Base-by-base conservation (phyloP, 2,888 invertebrate genomes). In the Physocephala rufipes region DNA sequence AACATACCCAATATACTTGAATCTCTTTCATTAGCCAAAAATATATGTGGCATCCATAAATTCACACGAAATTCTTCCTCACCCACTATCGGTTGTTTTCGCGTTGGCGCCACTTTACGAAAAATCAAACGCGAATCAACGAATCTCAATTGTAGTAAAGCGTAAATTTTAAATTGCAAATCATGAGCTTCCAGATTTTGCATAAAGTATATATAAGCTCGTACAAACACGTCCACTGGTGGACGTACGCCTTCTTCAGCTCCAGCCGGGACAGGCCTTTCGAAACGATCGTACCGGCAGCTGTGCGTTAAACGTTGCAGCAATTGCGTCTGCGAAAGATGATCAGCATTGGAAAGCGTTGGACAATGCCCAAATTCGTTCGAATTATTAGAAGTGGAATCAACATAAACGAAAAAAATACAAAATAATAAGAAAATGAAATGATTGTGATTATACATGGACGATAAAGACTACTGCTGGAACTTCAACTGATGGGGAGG, bases 11-110 rank as follows among this genome's bases (percentile, higher is more conserved):
- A 91, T 45, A 94, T 89, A 66, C 91, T 90, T 0, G 93, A 93
- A 55, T 84, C 89, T 71, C 90, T 90, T 83, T 95, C 95, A 81
- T 95, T 95, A 43, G 92, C 91, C 80, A 95, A 90, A 79, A 93
- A 93, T 19, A 95, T 88, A 79, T 94, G 93, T 0, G 95, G 95
- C 12, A 92, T 91, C 95, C 95, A 95, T 66, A 95, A 90, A 66
- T 90, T 87, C 74, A 92, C 90, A 65, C 92, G 88, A 24, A 93
- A 82, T 43, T 90, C 89, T 75, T 89, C 90, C 80, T 93, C 93
- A 2, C 93, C 94, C 30, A 92, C 89, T 74, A 93, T 90, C 68
- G 90, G 89, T 62, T 89, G 89, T 19, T 87, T 87, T 1, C 92
- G 87, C 47, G 90, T 88, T 1, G 93, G 93, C 0, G 93, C 91